These are phyloP conservation scores for Dicyrtoma fusca DNA, from an alignment of 2,888 invertebrate genomes.

Conservation along the genomic window DNA sequence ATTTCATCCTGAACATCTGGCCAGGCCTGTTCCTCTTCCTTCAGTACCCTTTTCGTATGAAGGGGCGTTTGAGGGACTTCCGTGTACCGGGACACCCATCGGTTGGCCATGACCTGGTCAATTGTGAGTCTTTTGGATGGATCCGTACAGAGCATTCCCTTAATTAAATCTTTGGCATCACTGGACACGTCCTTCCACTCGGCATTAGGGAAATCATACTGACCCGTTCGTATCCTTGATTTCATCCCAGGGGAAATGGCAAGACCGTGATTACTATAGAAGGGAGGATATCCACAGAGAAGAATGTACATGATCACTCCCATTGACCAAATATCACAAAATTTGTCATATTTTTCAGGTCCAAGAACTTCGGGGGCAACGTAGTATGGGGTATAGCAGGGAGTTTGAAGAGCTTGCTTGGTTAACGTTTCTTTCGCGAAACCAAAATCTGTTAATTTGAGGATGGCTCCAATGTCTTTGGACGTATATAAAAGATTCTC, in stretches of 20 bases:
- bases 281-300: conserved; percentile 95
- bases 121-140: conserved; percentile 87
- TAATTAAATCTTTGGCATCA: conserved; percentile 94
- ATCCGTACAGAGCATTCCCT: conserved; percentile 91
- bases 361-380: conserved; percentile 84
- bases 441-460: conserved; percentile 98
- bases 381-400: conserved; percentile 87
- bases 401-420: conserved; percentile 90
- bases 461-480: conserved; percentile 65
- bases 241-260: conserved; percentile 99
- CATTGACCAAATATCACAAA: conserved; percentile 98
- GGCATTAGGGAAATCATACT: conserved; percentile 95
- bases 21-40: conserved; percentile 92
- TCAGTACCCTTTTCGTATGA: conserved; percentile 83
- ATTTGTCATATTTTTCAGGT: conserved; percentile 97
- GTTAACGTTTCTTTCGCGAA: conserved; percentile 93
- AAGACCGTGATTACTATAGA: conserved; percentile 95
- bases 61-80: conserved; percentile 94
- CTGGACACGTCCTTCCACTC: conserved; percentile 94
- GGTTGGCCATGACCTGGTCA: conserved; percentile 83
- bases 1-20: conserved; percentile 98
- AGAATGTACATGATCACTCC: conserved; percentile 99
- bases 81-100: conserved; percentile 82
- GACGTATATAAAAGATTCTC: conserved; percentile 74
- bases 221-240: conserved; percentile 89